These are phyloP conservation scores for Idaea straminata DNA, from an alignment of 2,888 invertebrate genomes.

Conservation along the genomic window DNA sequence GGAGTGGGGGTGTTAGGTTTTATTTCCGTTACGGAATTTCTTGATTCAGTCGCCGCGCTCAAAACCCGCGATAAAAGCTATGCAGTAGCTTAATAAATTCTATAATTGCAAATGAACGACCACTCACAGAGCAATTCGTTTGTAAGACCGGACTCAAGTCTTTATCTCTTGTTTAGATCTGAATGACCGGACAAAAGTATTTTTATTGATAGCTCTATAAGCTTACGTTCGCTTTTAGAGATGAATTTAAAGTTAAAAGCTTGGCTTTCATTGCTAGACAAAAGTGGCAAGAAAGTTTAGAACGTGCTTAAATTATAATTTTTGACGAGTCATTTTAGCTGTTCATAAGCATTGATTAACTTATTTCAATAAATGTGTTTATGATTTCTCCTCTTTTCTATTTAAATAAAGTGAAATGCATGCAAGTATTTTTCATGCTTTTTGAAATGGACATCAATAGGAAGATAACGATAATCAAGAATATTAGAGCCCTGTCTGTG, in stretches of 20 bases:
- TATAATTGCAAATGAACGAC: not conserved
- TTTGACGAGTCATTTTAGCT: slow-evolving; percentile 4
- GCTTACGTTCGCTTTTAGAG: not conserved
- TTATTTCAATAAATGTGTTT: not conserved
- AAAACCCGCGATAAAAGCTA: too few species aligned
- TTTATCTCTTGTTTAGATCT: slow-evolving; percentile 17
- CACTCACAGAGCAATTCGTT: not conserved
- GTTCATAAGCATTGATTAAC: not conserved
- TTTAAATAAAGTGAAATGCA: not conserved
- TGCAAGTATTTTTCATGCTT: not conserved
- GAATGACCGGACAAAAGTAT: slow-evolving; percentile 6
- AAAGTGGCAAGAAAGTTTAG: slow-evolving; percentile 7
- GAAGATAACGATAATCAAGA: not conserved
- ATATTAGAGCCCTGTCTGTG: too few species aligned
- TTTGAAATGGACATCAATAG: not conserved
- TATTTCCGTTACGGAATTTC: too few species aligned
- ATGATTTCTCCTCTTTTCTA: not conserved
- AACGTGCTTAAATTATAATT: not conserved
- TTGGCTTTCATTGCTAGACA: slow-evolving; percentile 3
- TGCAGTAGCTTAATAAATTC: too few species aligned
- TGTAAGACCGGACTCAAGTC: slow-evolving; percentile 10
- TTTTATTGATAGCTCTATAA: not conserved
- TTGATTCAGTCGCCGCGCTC: too few species aligned
- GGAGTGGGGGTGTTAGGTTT: too few species aligned
- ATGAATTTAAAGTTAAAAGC: not conserved